These are phyloP conservation scores for Saimiri boliviensis DNA, from an alignment of 2,113 vertebrate species.

Conservation along the genomic window DNA sequence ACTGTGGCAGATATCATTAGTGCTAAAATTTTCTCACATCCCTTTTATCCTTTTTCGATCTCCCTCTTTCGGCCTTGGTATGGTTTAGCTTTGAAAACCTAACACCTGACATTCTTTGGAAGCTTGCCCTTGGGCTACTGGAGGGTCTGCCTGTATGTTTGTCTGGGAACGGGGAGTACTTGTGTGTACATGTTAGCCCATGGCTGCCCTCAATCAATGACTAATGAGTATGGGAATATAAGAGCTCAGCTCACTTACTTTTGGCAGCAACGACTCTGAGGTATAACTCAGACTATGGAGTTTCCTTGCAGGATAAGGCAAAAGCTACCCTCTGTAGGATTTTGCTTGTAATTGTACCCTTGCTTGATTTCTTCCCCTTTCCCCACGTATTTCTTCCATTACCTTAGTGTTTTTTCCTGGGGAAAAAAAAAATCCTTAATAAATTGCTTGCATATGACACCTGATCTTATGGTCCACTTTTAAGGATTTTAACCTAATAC, in stretches of 20 bases:
- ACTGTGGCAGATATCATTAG: not conserved
- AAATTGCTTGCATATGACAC: not conserved
- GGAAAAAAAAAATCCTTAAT: not conserved
- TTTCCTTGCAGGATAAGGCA: not conserved
- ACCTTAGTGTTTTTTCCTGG: not conserved
- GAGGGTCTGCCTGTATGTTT: not conserved
- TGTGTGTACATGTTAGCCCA: not conserved
- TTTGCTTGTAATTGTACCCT: not conserved
- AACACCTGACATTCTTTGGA: not conserved
- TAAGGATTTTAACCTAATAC: not conserved
- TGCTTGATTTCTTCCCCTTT: not conserved
- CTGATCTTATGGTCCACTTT: not conserved
- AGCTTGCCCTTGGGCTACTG: not conserved
- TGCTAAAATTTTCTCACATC: not conserved
- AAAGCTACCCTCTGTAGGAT: not conserved
- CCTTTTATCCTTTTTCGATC: not conserved
- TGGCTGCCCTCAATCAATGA: not conserved
- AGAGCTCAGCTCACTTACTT: constrained; percentile 13
- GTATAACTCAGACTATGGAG: not conserved
- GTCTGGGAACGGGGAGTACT: not conserved
- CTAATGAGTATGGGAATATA: not conserved
- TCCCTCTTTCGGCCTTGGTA: not conserved
- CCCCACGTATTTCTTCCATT: not conserved
- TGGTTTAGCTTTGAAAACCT: constrained; percentile 8
- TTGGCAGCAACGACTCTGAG: not conserved